Conservation (phyloP, 2,113 vertebrate genomes). For the Pampusana beccarii region DNA sequence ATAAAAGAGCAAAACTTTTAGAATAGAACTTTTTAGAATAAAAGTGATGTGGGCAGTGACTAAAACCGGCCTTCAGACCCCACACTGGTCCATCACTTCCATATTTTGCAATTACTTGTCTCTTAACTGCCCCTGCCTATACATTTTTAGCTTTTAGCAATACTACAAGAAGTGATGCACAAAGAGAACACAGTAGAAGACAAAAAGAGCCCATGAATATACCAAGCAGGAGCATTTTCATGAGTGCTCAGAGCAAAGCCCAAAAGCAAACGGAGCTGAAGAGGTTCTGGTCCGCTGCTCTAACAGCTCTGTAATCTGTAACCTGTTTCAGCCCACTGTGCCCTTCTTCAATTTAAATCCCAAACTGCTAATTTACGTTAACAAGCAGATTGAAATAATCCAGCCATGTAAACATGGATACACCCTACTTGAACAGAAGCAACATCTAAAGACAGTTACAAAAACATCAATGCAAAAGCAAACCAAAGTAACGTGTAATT, state of each 20-base stretch:
- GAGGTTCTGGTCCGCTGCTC: not conserved
- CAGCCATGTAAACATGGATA: not conserved
- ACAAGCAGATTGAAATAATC: not conserved
- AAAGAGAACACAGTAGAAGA: not conserved
- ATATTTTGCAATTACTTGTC: not conserved
- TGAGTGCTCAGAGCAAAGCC: no score
- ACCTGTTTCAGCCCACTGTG: not conserved
- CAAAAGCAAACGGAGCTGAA: not conserved
- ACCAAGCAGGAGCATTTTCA: not conserved
- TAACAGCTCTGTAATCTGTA: not conserved
- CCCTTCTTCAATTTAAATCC: not conserved
- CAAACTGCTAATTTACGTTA: not conserved
- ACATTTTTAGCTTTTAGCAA: not conserved
- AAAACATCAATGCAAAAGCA: not conserved
- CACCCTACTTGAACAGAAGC: rapidly evolving
- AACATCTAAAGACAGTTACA: not conserved
- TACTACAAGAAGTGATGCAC: not conserved
- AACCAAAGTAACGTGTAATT: rapidly evolving
- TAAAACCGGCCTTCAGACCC: not conserved
- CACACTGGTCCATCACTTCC: not conserved
- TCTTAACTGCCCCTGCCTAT: not conserved
- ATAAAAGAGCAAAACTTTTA: not conserved
- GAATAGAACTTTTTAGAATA: not conserved
- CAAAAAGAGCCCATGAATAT: not conserved
- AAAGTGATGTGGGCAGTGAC: not conserved